Conservation (phyloP, 1,140 invertebrate species). For the Trypoxylus dichotomus region DNA sequence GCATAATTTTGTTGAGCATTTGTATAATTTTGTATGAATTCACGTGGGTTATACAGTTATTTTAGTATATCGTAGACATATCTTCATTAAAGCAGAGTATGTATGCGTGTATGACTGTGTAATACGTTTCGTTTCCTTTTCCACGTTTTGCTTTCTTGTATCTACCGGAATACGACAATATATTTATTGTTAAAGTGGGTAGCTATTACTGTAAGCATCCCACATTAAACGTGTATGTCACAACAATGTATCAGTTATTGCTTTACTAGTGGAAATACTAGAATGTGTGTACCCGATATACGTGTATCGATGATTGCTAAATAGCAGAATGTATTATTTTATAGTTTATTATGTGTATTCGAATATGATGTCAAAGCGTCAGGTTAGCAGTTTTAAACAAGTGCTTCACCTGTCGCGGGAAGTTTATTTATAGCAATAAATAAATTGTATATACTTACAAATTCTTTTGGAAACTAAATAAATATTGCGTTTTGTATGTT, state of each 20-base stretch:
- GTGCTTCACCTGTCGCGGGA: neutral
- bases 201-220: neutral
- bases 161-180: neutral
- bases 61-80: neutral
- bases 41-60: too few relatives aligned
- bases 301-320: slow-evolving; percentile 7
- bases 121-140: neutral
- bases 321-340: slow-evolving; percentile 3
- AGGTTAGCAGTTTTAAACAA: neutral
- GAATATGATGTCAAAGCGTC: neutral
- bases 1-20: neutral
- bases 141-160: neutral
- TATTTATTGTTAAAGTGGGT: neutral
- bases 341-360: slow-evolving; percentile 8
- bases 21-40: neutral
- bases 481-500: neutral
- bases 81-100: neutral
- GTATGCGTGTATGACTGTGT: neutral
- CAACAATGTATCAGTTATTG: slow-evolving; percentile 18
- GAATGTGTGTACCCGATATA: neutral
- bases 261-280: neutral
- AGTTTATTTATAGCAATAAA: neutral
- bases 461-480: slow-evolving; percentile 10
- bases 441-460: neutral
- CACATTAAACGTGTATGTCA: neutral